phyloP scores from a whole-genome alignment of 2,888 invertebrate species.

The Tinea semifulvella region DNA sequence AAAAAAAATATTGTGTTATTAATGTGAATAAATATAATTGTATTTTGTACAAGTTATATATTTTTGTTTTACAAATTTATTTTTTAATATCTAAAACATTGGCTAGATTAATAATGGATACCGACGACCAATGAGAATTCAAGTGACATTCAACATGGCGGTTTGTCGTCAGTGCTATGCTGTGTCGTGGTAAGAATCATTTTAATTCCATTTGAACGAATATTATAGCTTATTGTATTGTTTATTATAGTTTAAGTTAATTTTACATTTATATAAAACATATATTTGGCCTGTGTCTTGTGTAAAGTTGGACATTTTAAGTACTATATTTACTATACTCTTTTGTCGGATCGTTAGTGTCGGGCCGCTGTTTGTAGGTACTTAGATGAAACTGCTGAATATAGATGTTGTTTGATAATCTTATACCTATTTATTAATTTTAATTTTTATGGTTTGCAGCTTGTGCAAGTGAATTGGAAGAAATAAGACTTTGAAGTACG shows the following conservation, averaged over 20 bases:
- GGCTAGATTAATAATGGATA: no score
- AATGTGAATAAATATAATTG: no score
- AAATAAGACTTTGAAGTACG: slow-evolving; percentile 28
- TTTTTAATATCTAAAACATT: no score
- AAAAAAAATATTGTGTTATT: no score
- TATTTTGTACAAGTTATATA: no score
- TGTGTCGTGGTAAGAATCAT: slow-evolving; percentile 88
- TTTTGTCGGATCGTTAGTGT: slow-evolving; percentile 2
- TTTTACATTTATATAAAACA: not conserved
- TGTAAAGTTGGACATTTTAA: not conserved
- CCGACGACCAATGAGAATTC: no score
- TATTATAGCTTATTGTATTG: not conserved
- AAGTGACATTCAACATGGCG: slow-evolving; percentile 90
- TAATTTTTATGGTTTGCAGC: not conserved
- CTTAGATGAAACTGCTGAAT: not conserved
- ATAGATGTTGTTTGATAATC: not conserved
- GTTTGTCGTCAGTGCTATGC: slow-evolving; percentile 96
- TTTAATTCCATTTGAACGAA: not conserved
- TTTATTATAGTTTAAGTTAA: not conserved
- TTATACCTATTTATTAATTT: no score
- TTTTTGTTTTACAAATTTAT: no score
- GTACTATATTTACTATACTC: no score
- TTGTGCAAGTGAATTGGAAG: slow-evolving; percentile 13
- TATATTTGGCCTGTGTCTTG: not conserved
- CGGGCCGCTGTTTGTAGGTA: slow-evolving; percentile 5